Conservation (phyloP, 2,888 invertebrate genomes). For the Volucella inanis region DNA sequence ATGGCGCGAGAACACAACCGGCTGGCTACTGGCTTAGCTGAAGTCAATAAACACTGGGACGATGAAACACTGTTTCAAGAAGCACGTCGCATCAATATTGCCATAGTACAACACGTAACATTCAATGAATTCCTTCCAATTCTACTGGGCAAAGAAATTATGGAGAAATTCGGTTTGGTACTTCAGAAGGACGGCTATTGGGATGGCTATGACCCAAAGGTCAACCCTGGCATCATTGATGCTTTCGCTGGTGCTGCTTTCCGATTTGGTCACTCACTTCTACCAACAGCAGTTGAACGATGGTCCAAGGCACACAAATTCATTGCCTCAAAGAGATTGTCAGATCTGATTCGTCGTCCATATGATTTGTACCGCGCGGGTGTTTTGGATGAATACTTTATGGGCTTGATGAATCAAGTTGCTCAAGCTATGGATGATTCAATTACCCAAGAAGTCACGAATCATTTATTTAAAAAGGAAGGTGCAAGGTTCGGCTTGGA, state of each 20-base stretch:
- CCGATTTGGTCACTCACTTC: conserved; percentile 94
- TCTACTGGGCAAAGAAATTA: conserved; percentile 93
- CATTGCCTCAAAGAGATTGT: conserved; percentile 94
- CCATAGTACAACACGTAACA: conserved; percentile 94
- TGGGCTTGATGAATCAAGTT: conserved; percentile 96
- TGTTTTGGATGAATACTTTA: conserved; percentile 94
- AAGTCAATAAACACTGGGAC: conserved; percentile 96
- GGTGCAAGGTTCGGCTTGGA: conserved; percentile 91
- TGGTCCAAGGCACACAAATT: conserved; percentile 98
- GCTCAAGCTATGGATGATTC: conserved; percentile 98
- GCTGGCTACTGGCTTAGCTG: conserved; percentile 89
- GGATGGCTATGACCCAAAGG: conserved; percentile 88
- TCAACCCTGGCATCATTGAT: conserved; percentile 94
- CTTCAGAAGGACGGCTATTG: conserved; percentile 89
- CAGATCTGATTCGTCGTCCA: conserved; percentile 93
- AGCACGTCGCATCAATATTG: conserved; percentile 91
- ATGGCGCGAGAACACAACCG: conserved; percentile 96
- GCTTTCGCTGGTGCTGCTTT: conserved; percentile 96
- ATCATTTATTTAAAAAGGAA: conserved; percentile 94
- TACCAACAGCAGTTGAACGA: conserved; percentile 95
- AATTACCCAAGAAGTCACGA: conserved; percentile 94
- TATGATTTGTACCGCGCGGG: conserved; percentile 95
- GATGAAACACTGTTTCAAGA: conserved; percentile 96
- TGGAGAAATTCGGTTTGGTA: conserved; percentile 94
- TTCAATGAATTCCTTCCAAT: conserved; percentile 96